A percentile compares a stretch with the other conserved stretches of the same genome.
These are phyloP conservation scores for Drosophila obscura DNA, from an alignment of 1,140 invertebrate genomes.

Conservation along the genomic window DNA sequence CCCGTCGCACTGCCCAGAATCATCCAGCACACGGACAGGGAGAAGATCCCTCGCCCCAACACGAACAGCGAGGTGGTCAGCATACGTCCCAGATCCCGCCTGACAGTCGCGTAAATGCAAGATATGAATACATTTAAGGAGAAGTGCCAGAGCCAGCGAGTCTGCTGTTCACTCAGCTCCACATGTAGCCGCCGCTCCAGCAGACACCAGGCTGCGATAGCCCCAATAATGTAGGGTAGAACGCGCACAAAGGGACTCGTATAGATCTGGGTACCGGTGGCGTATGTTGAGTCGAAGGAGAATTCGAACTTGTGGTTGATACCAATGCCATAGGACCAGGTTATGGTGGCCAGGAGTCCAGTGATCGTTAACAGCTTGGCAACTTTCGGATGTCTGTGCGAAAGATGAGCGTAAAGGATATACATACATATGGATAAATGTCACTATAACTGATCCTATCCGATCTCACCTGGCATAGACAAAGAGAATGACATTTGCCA, in stretches of 20 bases:
- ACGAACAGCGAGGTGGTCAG: conserved; percentile 65
- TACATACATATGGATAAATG: too few species aligned
- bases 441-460: too few species aligned
- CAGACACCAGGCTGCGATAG: conserved; percentile 69
- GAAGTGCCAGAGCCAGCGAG: conserved; percentile 67
- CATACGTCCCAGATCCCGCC: conserved; percentile 67
- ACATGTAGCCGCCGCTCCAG: conserved; percentile 43
- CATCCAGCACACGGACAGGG: conserved; percentile 76
- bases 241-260: conserved; percentile 78
- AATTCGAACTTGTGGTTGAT: conserved; percentile 67
- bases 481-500: conserved; percentile 85
- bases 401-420: too few species aligned
- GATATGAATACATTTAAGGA: conserved; percentile 56
- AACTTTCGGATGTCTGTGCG: conserved; percentile 52
- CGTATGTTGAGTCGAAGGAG: conserved; percentile 72
- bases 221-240: conserved; percentile 75
- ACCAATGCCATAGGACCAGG: conserved; percentile 66
- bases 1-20: conserved; percentile 75
- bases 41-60: conserved; percentile 64
- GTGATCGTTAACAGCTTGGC: conserved; percentile 44
- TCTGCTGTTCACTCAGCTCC: conserved; percentile 55
- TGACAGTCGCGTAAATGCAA: conserved; percentile 73
- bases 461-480: conserved; percentile 85
- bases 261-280: conserved; percentile 74
- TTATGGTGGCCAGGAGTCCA: conserved; percentile 52